Evolutionary conservation across 2,797 vertebrate genomes (phyloP).

Genomic region (Poecilia picta): DNA sequence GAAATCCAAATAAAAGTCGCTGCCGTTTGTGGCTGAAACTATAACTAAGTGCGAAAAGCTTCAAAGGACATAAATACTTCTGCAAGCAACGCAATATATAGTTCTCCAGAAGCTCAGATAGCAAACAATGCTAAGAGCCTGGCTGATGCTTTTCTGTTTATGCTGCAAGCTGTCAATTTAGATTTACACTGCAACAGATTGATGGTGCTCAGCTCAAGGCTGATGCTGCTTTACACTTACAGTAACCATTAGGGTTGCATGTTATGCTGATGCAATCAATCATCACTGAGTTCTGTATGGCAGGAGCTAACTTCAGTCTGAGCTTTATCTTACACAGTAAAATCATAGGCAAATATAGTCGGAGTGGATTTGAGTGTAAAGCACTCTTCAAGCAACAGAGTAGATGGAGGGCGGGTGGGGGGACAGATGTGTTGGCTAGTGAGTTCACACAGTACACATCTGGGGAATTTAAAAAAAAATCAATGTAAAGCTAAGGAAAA

Average conservation of each 20-base stretch:
- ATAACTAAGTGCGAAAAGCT: not conserved
- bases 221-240: conserved; percentile 8
- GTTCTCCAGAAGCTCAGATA: not conserved
- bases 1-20: not conserved
- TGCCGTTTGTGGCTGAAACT: not conserved
- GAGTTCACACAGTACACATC: not conserved
- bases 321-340: conserved; percentile 35
- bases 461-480: not conserved
- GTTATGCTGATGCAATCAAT: not conserved
- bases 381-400: not conserved
- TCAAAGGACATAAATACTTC: not conserved
- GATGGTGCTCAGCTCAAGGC: conserved; percentile 8
- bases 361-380: not conserved
- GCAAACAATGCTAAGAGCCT: not conserved
- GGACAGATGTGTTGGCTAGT: not conserved
- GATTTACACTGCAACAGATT: conserved; percentile 1
- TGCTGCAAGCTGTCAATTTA: conserved; percentile 3
- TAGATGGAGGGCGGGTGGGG: not conserved
- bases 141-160: not conserved
- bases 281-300: not conserved
- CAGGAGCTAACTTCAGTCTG: conserved; percentile 4
- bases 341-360: not conserved
- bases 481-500: not conserved
- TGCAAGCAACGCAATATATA: not conserved
- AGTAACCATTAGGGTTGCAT: conserved; percentile 8